phyloP scores from a whole-genome alignment of 2,797 vertebrate genomes.

The Brotula barbata region DNA sequence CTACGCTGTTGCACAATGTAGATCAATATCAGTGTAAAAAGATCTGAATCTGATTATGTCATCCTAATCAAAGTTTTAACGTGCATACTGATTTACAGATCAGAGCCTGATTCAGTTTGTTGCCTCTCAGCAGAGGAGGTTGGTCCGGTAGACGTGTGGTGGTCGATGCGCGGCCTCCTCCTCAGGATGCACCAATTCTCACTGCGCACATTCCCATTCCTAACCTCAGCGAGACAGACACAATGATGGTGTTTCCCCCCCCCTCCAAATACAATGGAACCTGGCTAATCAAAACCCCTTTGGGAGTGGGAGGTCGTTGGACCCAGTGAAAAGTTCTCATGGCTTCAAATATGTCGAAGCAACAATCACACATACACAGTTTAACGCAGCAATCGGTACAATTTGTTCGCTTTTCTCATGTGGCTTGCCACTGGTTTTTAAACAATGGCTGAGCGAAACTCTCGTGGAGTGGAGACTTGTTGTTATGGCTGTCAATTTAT shows the following conservation, averaged over 20 bases:
- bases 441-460: background rate
- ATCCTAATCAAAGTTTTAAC: no score
- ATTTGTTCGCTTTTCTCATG: background rate
- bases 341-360: background rate
- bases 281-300: conserved; percentile 19
- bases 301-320: conserved; percentile 16
- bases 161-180: conserved; percentile 29
- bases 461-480: background rate
- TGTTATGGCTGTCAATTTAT: conserved; percentile 4
- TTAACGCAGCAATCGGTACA: background rate
- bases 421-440: background rate
- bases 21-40: no score
- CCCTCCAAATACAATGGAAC: conserved; percentile 35
- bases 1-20: no score
- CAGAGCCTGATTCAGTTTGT: no score
- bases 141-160: conserved; percentile 31
- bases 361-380: background rate
- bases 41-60: no score
- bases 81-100: no score
- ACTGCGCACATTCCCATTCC: conserved; percentile 18
- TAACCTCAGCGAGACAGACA: conserved; percentile 12
- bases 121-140: conserved; percentile 38
- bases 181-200: background rate
- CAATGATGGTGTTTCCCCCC: conserved; percentile 22
- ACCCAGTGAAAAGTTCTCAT: conserved; percentile 14